A percentile compares a stretch with the other conserved stretches of the same genome.
These are phyloP conservation scores for Drosophila neotestacea DNA, from an alignment of 2,888 invertebrate species.

Conservation along the genomic window DNA sequence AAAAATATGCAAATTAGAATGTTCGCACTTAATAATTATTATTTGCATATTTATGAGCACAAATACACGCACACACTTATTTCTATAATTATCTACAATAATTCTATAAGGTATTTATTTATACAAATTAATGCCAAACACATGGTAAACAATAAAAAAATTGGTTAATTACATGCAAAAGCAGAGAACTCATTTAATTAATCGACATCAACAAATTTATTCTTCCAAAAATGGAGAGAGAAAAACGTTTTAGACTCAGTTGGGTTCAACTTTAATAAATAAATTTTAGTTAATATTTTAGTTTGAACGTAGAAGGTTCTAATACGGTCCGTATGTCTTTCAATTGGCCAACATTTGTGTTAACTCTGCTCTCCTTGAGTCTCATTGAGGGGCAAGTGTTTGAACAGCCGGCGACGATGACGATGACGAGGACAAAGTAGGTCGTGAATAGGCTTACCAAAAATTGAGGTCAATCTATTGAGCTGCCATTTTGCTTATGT, in stretches of 20 bases:
- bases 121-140: conserved; percentile 35
- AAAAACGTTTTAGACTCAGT: conserved; percentile 8
- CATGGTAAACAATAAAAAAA: conserved; percentile 12
- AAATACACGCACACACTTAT: conserved; percentile 20
- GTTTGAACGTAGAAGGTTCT: conserved; percentile 43
- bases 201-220: conserved; percentile 24
- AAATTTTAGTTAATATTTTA: conserved; percentile 47
- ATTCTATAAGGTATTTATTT: conserved; percentile 36
- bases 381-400: conserved; percentile 56
- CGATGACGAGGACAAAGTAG: conserved; percentile 58
- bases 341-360: conserved; percentile 49
- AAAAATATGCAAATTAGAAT: conserved; percentile 63
- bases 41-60: conserved; percentile 72
- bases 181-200: conserved; percentile 19
- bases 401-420: conserved; percentile 55
- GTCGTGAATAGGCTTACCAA: conserved; percentile 43
- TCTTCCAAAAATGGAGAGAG: background rate
- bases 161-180: conserved; percentile 31
- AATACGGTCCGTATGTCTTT: conserved; percentile 45
- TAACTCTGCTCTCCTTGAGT: conserved; percentile 27
- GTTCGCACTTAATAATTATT: conserved; percentile 72
- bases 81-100: conserved; percentile 42
- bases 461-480: conserved; percentile 62
- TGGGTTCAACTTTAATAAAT: conserved; percentile 28
- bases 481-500: conserved; percentile 33